Conservation (phyloP, 2,888 invertebrate genomes). For the Pristionchus entomophagus region DNA sequence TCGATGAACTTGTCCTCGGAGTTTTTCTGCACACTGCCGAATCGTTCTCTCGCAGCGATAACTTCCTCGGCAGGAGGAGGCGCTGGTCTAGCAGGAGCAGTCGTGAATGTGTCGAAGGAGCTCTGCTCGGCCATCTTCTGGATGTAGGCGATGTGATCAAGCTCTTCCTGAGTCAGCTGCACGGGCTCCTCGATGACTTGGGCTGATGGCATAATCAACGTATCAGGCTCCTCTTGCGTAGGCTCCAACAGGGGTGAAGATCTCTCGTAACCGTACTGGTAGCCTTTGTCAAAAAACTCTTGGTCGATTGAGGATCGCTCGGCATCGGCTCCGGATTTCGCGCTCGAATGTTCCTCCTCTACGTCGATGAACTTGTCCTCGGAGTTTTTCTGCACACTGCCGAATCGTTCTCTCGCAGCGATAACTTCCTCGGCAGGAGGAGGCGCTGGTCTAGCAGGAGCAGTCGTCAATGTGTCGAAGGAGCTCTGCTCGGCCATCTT, state of each 20-base stretch:
- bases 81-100: background rate
- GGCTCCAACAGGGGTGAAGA: background rate
- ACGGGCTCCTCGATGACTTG: background rate
- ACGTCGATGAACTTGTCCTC: background rate
- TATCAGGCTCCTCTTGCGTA: background rate
- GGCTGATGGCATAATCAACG: background rate
- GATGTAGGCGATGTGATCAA: conserved; percentile 16
- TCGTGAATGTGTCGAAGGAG: background rate
- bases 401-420: background rate
- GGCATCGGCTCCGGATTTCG: conserved; percentile 6
- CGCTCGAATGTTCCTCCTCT: background rate
- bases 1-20: background rate
- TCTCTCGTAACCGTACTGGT: background rate
- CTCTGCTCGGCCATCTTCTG: conserved; percentile 27
- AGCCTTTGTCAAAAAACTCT: background rate
- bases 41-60: background rate
- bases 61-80: background rate
- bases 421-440: background rate
- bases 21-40: background rate
- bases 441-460: background rate
- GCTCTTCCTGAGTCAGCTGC: conserved; percentile 9
- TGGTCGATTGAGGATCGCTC: background rate
- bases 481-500: conserved; percentile 19
- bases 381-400: background rate
- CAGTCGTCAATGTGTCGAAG: background rate